Conservation (phyloP, 2,888 invertebrate genomes). For the Apamea crenata region DNA sequence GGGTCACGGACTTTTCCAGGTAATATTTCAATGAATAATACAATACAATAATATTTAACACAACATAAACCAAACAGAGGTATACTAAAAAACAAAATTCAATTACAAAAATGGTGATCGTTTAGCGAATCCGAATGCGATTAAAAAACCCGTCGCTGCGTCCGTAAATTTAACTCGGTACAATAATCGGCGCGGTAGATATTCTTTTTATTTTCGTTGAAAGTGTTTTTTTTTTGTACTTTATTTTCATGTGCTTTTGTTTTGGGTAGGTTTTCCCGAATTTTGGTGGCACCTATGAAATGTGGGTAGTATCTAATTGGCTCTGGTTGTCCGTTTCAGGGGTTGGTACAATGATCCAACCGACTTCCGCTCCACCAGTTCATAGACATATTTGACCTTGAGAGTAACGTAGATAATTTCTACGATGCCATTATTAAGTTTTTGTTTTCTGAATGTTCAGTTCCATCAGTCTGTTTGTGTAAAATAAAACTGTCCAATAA, state of each 20-base stretch:
- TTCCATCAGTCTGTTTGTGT: background rate
- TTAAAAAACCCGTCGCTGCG: constrained; percentile 69
- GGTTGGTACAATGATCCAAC: background rate
- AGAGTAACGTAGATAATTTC: background rate
- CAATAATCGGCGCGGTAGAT: constrained; percentile 56
- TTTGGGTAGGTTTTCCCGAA: constrained; percentile 24
- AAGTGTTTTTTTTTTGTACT: constrained; percentile 38
- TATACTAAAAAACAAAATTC: constrained; percentile 65
- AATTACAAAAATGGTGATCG: constrained; percentile 74
- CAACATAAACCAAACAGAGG: constrained; percentile 52
- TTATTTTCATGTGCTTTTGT: constrained; percentile 44
- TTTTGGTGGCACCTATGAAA: constrained; percentile 4
- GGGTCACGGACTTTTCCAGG: constrained; percentile 13
- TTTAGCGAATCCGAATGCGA: constrained; percentile 72
- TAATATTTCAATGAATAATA: constrained; percentile 35
- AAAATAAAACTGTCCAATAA: background rate
- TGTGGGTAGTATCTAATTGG: background rate
- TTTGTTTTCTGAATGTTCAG: background rate
- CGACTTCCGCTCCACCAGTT: background rate
- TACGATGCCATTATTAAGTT: background rate
- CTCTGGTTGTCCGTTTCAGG: background rate
- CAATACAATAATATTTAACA: constrained; percentile 52
- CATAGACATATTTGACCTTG: background rate
- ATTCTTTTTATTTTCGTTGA: constrained; percentile 49
- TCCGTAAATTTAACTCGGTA: constrained; percentile 61